phyloP scores from a whole-genome alignment of 1,140 invertebrate genomes.

The Whitmania pigra region DNA sequence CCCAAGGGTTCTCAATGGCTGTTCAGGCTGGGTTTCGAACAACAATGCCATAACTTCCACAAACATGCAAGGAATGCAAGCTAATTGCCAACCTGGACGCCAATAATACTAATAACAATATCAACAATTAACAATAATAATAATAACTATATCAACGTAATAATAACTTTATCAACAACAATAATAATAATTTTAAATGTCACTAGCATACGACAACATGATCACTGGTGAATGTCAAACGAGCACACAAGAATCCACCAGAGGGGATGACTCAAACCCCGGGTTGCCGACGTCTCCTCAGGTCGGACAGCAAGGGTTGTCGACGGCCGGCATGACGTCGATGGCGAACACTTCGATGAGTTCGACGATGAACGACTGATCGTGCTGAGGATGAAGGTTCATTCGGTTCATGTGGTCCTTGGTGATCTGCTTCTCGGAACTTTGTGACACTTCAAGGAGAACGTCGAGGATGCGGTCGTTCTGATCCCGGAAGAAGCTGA shows the following conservation, averaged over 20 bases:
- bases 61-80: too few species aligned
- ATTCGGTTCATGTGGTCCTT: conserved; percentile 42
- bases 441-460: conserved; percentile 39
- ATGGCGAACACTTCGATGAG: conserved; percentile 44
- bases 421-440: conserved; percentile 40
- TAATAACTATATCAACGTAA: too few species aligned
- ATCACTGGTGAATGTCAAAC: too few species aligned
- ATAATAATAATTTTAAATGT: background rate
- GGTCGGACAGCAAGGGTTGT: conserved; percentile 42
- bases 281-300: background rate
- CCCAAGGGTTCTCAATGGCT: too few species aligned
- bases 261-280: too few species aligned
- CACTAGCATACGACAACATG: too few species aligned
- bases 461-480: conserved; percentile 41
- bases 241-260: too few species aligned
- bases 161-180: background rate
- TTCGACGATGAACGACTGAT: conserved; percentile 42
- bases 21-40: too few species aligned
- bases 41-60: too few species aligned
- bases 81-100: too few species aligned
- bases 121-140: too few species aligned
- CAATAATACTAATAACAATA: too few species aligned
- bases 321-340: conserved; percentile 42
- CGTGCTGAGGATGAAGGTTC: conserved; percentile 41
- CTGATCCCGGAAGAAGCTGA: conserved; percentile 40